Percentiles rank a stretch among this genome's conserved stretches.
Conservation (phyloP, 1,140 invertebrate species). For the Telenomus remus region DNA sequence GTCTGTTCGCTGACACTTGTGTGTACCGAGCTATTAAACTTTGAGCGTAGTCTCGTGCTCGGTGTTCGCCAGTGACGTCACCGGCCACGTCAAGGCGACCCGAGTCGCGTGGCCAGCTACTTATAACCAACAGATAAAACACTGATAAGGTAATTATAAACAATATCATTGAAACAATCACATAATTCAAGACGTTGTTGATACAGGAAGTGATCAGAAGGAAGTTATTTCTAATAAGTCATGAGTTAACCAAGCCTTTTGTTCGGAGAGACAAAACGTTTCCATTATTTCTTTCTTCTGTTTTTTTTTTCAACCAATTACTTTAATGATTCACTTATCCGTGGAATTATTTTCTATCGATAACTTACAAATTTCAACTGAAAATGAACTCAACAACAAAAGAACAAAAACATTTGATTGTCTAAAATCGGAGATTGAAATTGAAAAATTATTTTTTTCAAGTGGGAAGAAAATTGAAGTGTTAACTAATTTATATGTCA, state of each 20-base stretch:
- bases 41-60: conserved; percentile 38
- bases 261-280: neutral
- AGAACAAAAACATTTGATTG: too few species aligned
- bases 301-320: too few species aligned
- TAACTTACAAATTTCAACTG: too few species aligned
- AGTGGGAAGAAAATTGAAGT: too few species aligned
- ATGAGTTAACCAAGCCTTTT: conserved; percentile 16
- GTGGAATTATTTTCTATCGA: too few species aligned
- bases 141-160: conserved; percentile 51
- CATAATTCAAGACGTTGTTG: conserved; percentile 20
- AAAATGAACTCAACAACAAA: too few species aligned
- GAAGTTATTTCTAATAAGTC: conserved; percentile 26
- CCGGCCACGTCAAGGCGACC: conserved; percentile 49
- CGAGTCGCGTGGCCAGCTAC: conserved; percentile 50
- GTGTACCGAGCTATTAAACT: conserved; percentile 47
- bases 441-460: too few species aligned
- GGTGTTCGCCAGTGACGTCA: conserved; percentile 55
- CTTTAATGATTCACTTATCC: too few species aligned
- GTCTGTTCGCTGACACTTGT: conserved; percentile 47
- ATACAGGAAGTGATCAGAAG: conserved; percentile 25
- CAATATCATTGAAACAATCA: conserved; percentile 50
- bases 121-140: conserved; percentile 44
- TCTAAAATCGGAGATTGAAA: too few species aligned
- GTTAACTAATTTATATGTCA: neutral
- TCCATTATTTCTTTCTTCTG: neutral